phyloP scores from a whole-genome alignment of 2,113 vertebrate species.

The Micronisus gabar region DNA sequence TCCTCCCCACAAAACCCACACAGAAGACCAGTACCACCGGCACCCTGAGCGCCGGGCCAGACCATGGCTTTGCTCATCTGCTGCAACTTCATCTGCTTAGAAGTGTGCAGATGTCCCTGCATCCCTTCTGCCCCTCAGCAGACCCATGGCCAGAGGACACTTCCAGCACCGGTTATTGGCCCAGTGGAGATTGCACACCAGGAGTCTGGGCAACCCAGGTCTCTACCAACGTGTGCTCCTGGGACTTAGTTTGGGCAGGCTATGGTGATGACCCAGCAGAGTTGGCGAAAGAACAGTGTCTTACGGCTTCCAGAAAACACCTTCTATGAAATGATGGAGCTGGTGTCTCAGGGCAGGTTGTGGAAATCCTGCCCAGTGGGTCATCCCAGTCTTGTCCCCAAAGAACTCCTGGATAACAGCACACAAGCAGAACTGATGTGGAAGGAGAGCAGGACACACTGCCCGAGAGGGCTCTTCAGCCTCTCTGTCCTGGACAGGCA shows the following conservation, averaged over 20 bases:
- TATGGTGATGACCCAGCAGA: background rate
- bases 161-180: background rate
- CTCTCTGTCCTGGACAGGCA: background rate
- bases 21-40: background rate
- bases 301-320: background rate
- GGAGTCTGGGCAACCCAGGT: rapidly evolving
- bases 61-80: background rate
- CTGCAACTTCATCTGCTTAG: background rate
- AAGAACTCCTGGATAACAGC: background rate
- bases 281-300: background rate
- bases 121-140: rapidly evolving
- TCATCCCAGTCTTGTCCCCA: background rate
- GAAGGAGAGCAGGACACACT: background rate
- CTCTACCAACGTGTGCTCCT: background rate
- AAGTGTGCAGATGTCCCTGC: background rate
- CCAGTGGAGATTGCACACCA: background rate
- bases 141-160: background rate
- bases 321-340: background rate
- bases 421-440: background rate
- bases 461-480: background rate
- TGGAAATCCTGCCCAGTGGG: background rate
- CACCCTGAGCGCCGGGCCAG: background rate
- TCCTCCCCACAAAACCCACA: background rate
- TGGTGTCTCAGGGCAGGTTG: background rate
- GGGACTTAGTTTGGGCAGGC: background rate